phyloP scores from a whole-genome alignment of 1,140 invertebrate genomes.

The Drosophila ananassae region DNA sequence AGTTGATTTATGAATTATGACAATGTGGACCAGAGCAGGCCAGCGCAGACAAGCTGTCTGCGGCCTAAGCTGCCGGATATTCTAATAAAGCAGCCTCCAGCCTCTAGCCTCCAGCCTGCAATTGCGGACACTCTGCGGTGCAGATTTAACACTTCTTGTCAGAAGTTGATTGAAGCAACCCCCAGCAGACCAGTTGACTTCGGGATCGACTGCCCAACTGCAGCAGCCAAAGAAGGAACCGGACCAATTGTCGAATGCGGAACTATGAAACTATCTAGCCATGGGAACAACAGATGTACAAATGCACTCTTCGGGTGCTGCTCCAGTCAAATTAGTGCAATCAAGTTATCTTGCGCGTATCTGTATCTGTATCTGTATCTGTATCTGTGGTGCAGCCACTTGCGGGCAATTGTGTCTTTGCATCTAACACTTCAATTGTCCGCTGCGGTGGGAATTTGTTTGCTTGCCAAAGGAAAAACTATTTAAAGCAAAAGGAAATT shows the following conservation, averaged over 20 bases:
- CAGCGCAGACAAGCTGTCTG: conserved; percentile 57
- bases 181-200: conserved; percentile 69
- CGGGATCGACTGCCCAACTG: background rate
- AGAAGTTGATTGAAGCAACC: conserved; percentile 82
- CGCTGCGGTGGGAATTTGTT: conserved; percentile 73
- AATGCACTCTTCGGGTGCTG: conserved; percentile 17
- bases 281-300: conserved; percentile 59
- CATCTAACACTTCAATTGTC: conserved; percentile 79
- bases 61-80: conserved; percentile 76
- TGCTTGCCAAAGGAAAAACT: conserved; percentile 69
- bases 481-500: conserved; percentile 80
- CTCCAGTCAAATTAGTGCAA: conserved; percentile 79
- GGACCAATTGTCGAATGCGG: conserved; percentile 73
- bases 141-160: conserved; percentile 84
- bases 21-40: conserved; percentile 62
- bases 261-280: conserved; percentile 66
- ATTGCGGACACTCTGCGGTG: conserved; percentile 39
- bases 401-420: conserved; percentile 79
- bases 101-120: conserved; percentile 32
- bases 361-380: background rate
- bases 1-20: conserved; percentile 83
- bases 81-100: conserved; percentile 74
- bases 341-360: conserved; percentile 79
- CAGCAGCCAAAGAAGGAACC: conserved; percentile 65
- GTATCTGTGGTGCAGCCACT: conserved; percentile 63